phyloP scores from a whole-genome alignment of 1,140 invertebrate species.

The Ditylenchus dipsaci region DNA sequence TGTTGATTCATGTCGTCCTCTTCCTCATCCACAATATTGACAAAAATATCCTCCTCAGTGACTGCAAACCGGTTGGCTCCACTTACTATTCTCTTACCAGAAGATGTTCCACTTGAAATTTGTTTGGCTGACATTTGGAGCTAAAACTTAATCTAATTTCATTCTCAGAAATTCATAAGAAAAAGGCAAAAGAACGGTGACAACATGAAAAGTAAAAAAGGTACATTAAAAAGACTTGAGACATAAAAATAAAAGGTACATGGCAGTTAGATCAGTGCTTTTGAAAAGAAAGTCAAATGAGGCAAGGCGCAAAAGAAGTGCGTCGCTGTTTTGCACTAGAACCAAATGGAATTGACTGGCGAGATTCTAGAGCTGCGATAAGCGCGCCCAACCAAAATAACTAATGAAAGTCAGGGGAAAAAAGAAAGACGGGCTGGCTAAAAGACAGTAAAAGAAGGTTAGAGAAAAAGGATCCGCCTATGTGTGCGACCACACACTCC shows the following conservation, averaged over 20 bases:
- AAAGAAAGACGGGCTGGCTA: neutral
- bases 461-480: too few species aligned
- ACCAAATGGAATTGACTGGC: neutral
- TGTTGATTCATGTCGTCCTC: neutral
- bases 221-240: too few species aligned
- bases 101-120: too few species aligned
- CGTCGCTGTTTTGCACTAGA: neutral
- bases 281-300: neutral
- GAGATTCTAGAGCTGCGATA: neutral
- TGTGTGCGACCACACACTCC: too few species aligned
- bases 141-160: too few species aligned
- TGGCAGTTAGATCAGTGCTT: neutral
- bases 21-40: neutral
- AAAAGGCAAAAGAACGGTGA: too few species aligned
- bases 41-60: neutral
- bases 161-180: too few species aligned
- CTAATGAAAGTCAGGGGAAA: neutral
- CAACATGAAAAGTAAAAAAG: too few species aligned
- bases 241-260: too few species aligned
- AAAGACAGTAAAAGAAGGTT: too few species aligned
- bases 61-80: neutral
- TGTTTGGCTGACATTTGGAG: too few species aligned
- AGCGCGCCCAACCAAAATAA: neutral
- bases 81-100: neutral
- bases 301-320: conserved; percentile 4